A percentile compares a stretch with the other conserved stretches of the same genome.
Conservation (phyloP, 2,888 invertebrate genomes). For the Lamellibrachia satsuma region DNA sequence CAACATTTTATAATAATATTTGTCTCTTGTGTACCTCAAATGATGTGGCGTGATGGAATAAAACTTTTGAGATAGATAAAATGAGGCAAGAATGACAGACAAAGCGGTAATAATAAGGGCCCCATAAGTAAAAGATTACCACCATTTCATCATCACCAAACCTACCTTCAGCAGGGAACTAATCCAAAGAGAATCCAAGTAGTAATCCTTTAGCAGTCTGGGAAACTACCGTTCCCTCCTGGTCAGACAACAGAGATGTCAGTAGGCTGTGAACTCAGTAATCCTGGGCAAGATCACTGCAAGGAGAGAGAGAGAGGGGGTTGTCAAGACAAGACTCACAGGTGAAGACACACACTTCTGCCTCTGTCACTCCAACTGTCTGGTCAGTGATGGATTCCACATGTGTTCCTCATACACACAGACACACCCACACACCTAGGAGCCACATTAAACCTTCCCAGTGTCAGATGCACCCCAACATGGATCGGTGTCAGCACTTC, state of each 20-base stretch:
- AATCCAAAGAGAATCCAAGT: background rate
- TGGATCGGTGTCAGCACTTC: background rate
- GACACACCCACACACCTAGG: background rate
- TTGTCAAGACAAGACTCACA: conserved; percentile 17
- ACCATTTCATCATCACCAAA: conserved; percentile 10
- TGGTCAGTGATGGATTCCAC: background rate
- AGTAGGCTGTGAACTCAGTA: background rate
- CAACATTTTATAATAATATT: too few relatives aligned
- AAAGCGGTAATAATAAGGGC: background rate
- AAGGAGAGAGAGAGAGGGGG: background rate
- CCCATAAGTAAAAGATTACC: too few relatives aligned
- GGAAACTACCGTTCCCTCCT: background rate
- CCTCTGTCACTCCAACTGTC: background rate
- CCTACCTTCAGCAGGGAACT: background rate
- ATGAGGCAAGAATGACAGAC: too few relatives aligned
- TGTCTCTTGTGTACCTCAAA: too few relatives aligned
- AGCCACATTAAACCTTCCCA: background rate
- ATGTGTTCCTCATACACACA: background rate
- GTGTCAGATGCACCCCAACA: background rate
- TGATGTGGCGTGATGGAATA: too few relatives aligned
- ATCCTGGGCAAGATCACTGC: background rate
- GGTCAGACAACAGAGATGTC: background rate
- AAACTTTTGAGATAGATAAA: too few relatives aligned
- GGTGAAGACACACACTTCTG: background rate
- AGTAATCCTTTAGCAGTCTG: background rate